These are phyloP conservation scores for Oophaga pumilio DNA, from an alignment of 2,113 vertebrate genomes.

Conservation along the genomic window DNA sequence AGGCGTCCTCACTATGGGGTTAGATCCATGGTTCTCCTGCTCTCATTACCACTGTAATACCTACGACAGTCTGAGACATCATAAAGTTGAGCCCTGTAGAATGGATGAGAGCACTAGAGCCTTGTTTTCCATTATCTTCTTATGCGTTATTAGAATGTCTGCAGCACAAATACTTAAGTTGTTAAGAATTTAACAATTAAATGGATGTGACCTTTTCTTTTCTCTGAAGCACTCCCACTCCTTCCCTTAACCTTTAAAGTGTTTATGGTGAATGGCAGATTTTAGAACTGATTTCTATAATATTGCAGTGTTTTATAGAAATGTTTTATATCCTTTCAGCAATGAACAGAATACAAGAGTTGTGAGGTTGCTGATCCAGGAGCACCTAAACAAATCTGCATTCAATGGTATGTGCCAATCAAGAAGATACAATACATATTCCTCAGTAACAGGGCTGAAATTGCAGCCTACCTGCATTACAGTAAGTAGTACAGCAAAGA, in stretches of 20 bases:
- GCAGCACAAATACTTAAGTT: neutral
- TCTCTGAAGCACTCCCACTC: neutral
- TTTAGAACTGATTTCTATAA: neutral
- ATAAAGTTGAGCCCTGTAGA: neutral
- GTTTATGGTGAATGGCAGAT: neutral
- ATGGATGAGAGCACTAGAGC: neutral
- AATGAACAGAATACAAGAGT: constrained; percentile 11
- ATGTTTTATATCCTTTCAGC: constrained; percentile 3
- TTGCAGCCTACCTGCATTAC: constrained; percentile 18
- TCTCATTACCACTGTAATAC: too few species aligned
- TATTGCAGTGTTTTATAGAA: constrained; percentile 10
- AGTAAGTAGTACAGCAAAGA: constrained; percentile 8
- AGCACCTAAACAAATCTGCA: neutral
- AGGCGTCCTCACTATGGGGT: too few species aligned
- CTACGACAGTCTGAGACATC: neutral
- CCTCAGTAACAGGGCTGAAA: neutral
- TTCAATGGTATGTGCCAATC: constrained; percentile 31
- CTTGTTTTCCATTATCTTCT: neutral
- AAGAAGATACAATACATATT: neutral
- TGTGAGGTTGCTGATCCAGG: neutral
- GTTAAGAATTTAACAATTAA: neutral
- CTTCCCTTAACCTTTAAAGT: constrained; percentile 23
- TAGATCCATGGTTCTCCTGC: too few species aligned
- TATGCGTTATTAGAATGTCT: neutral
- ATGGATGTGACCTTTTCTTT: constrained; percentile 21